Evolutionary conservation across 2,797 vertebrate genomes (phyloP).

Genomic region (Lates japonicus): DNA sequence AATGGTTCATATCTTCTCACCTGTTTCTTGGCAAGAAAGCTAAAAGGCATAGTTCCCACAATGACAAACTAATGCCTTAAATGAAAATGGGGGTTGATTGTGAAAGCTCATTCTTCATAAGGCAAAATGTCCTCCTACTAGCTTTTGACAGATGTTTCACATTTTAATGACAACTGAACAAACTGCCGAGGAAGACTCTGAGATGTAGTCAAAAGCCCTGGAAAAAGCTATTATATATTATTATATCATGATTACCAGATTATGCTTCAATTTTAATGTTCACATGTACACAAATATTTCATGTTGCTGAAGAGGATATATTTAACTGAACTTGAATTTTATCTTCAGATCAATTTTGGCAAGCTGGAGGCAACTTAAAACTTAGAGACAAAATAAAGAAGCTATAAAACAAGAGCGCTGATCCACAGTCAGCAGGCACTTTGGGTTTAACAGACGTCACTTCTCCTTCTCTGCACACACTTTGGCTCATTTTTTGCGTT

Average conservation of each 20-base stretch:
- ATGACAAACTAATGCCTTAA: not conserved
- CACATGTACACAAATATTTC: conserved; percentile 17
- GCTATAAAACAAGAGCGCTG: not conserved
- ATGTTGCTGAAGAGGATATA: not conserved
- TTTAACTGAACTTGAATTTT: not conserved
- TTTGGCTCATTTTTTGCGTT: conserved; percentile 83
- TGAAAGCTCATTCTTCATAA: not conserved
- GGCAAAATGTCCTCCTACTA: not conserved
- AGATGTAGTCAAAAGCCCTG: not conserved
- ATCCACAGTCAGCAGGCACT: conserved; percentile 25
- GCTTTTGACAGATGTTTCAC: not conserved
- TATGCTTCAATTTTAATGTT: not conserved
- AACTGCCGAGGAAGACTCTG: not conserved
- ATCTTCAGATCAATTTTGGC: conserved; percentile 21
- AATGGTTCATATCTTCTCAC: not conserved
- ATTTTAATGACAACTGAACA: not conserved
- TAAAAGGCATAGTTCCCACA: not conserved
- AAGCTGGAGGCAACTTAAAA: conserved; percentile 11
- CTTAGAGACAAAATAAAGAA: not conserved
- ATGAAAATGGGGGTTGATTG: not conserved
- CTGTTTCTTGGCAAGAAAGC: not conserved
- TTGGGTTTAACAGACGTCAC: conserved; percentile 23
- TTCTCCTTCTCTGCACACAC: not conserved
- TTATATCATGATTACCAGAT: not conserved
- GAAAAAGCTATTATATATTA: conserved; percentile 8